Percentiles rank a stretch among this genome's conserved stretches.
phyloP scores from a whole-genome alignment of 1,140 invertebrate genomes.

The Trichoplusia ni region DNA sequence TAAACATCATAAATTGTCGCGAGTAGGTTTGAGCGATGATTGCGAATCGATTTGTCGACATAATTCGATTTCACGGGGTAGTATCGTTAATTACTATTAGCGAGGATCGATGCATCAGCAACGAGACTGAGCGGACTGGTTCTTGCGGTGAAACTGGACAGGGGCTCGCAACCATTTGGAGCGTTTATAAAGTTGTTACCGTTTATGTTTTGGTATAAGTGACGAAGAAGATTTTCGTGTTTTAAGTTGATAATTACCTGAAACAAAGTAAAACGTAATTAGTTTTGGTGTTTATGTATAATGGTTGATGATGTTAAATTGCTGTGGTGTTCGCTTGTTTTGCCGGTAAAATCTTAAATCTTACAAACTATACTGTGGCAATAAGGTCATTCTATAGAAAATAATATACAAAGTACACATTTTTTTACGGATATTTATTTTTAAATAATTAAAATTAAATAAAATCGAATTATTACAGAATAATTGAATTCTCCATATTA shows the following conservation, averaged over 20 bases:
- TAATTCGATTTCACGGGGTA: constrained; percentile 72
- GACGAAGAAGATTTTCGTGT: constrained; percentile 9
- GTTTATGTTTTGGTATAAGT: constrained; percentile 1
- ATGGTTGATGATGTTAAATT: too few species aligned
- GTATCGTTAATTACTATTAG: constrained; percentile 71
- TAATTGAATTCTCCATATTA: too few species aligned
- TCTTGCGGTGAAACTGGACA: constrained; percentile 65
- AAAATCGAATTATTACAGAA: too few species aligned
- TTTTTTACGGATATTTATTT: too few species aligned
- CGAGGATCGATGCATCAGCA: constrained; percentile 59
- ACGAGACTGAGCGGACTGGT: constrained; percentile 54
- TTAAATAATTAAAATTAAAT: too few species aligned
- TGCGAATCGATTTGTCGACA: constrained; percentile 64
- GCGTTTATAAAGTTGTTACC: constrained; percentile 33
- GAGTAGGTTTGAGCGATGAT: constrained; percentile 51
- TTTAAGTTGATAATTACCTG: constrained; percentile 16
- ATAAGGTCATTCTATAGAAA: too few species aligned
- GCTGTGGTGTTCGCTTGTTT: too few species aligned
- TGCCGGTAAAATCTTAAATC: too few species aligned
- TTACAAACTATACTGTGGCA: too few species aligned
- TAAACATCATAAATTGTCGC: constrained; percentile 47
- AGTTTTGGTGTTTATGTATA: not conserved
- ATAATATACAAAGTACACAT: too few species aligned
- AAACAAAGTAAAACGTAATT: constrained; percentile 6
- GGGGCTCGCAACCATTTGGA: constrained; percentile 64